phyloP scores from a whole-genome alignment of 2,888 invertebrate genomes.

The Drosophila neotestacea region DNA sequence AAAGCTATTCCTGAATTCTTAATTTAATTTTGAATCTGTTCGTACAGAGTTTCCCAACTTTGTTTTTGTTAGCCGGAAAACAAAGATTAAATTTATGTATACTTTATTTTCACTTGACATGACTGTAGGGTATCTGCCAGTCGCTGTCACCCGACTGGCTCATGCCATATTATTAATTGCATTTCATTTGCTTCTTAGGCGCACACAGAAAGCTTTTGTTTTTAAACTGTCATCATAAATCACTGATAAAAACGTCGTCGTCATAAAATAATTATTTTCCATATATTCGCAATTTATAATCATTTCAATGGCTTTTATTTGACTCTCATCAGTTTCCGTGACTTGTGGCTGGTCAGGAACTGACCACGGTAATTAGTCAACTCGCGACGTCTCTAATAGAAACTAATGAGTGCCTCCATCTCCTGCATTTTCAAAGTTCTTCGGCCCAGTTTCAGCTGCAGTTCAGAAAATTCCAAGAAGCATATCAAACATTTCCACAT shows the following conservation, averaged over 20 bases:
- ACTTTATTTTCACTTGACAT: too few relatives aligned
- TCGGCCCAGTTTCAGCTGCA: conserved; percentile 3
- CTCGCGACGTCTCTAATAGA: conserved; percentile 52
- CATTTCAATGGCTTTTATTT: conserved; percentile 37
- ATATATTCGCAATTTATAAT: conserved; percentile 59
- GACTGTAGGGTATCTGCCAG: not conserved
- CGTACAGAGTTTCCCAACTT: too few relatives aligned
- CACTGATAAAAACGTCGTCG: conserved; percentile 60
- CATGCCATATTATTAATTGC: conserved; percentile 33
- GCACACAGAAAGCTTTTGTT: conserved; percentile 19
- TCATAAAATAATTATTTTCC: conserved; percentile 37
- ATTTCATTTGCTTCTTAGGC: conserved; percentile 19
- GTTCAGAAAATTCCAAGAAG: conserved; percentile 41
- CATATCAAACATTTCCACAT: conserved; percentile 34
- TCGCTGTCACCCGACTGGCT: not conserved
- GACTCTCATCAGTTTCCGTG: conserved; percentile 43
- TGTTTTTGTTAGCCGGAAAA: too few relatives aligned
- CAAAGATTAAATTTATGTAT: too few relatives aligned
- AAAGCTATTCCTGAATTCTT: too few relatives aligned
- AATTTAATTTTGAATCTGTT: too few relatives aligned
- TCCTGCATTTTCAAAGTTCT: not conserved
- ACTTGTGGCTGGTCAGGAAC: conserved; percentile 46
- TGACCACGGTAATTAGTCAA: conserved; percentile 35
- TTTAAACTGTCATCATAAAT: conserved; percentile 52
- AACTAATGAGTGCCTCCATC: conserved; percentile 49